A percentile compares a stretch with the other conserved stretches of the same genome.
Evolutionary conservation across 2,888 invertebrate species (phyloP).

Genomic region (Calliphora vomitoria): DNA sequence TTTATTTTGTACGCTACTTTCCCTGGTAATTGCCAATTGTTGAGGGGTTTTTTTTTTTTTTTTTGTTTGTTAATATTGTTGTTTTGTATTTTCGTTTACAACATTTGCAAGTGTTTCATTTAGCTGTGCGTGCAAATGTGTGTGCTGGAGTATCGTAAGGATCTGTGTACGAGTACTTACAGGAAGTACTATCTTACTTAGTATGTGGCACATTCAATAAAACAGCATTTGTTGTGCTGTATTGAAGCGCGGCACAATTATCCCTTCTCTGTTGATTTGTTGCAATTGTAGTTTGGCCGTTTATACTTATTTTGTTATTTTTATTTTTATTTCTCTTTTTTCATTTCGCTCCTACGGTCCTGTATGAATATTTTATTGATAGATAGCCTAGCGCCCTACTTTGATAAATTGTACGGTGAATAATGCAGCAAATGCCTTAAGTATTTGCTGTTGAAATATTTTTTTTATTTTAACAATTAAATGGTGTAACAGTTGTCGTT

Average conservation of each 20-base stretch:
- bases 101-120: conserved; percentile 68
- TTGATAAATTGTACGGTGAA: conserved; percentile 68
- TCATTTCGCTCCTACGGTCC: not conserved
- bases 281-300: conserved; percentile 41
- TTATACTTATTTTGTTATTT: not conserved
- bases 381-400: conserved; percentile 76
- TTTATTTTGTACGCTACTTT: conserved; percentile 36
- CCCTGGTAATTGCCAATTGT: conserved; percentile 60
- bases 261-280: conserved; percentile 55
- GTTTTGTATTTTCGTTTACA: conserved; percentile 33
- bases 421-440: conserved; percentile 39
- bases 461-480: conserved; percentile 37
- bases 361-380: conserved; percentile 65
- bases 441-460: not conserved
- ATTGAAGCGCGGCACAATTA: conserved; percentile 48
- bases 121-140: conserved; percentile 7
- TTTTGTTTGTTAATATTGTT: not conserved
- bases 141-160: conserved; percentile 26
- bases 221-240: conserved; percentile 51
- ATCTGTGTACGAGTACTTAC: conserved; percentile 55
- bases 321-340: not conserved
- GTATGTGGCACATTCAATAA: conserved; percentile 36
- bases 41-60: conserved; percentile 12
- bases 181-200: conserved; percentile 63
- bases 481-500: conserved; percentile 50